phyloP scores from a whole-genome alignment of 2,888 invertebrate species.

The Odontothrips loti region DNA sequence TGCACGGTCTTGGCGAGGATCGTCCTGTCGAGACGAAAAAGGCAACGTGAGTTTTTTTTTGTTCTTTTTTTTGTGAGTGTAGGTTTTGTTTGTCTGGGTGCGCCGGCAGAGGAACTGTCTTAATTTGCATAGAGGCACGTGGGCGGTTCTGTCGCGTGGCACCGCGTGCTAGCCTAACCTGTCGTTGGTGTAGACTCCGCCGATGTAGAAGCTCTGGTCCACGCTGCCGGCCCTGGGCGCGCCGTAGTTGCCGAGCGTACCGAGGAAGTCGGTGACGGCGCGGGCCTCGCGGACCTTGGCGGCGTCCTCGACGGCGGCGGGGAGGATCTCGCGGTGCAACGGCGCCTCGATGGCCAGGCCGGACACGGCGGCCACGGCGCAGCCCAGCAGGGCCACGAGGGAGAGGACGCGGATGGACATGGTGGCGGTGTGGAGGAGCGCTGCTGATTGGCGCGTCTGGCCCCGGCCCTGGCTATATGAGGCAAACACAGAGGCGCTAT shows the following conservation, averaged over 20 bases:
- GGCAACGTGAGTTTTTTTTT: neutral
- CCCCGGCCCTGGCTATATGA: neutral
- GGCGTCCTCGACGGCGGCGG: neutral
- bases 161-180: neutral
- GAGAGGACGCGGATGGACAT: neutral
- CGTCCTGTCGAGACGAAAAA: neutral
- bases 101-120: too few species aligned
- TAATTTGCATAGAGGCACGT: too few species aligned
- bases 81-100: too few species aligned
- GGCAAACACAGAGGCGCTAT: neutral
- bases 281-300: neutral
- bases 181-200: neutral
- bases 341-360: neutral
- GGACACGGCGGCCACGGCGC: neutral
- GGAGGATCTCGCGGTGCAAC: neutral
- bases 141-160: too few species aligned
- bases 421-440: neutral
- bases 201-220: neutral
- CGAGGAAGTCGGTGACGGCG: constrained; percentile 7
- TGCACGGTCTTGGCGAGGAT: neutral
- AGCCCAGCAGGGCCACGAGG: constrained; percentile 18
- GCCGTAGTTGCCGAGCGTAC: neutral
- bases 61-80: neutral
- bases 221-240: neutral
- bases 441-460: neutral